Conservation (phyloP, 30 jellyfish, hydroid and myxozoan species). For the Pseudorhiza aurosa region DNA sequence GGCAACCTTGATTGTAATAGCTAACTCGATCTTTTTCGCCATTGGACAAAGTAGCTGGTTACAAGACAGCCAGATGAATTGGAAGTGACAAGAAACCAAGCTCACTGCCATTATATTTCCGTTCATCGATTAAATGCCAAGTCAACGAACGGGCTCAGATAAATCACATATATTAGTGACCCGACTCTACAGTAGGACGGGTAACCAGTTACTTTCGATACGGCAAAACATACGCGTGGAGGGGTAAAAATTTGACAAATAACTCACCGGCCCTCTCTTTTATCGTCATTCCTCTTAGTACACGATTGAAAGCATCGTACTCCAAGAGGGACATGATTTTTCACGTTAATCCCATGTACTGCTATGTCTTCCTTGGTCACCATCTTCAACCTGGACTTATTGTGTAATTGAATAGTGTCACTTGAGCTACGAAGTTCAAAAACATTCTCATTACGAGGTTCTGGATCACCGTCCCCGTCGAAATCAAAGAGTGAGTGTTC, state of each 20-base stretch:
- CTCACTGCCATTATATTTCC: no score
- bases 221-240: not conserved
- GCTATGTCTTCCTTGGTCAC: constrained; percentile 23
- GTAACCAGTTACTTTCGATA: not conserved
- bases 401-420: not conserved
- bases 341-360: constrained; percentile 1
- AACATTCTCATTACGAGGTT: not conserved
- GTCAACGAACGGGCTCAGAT: not conserved
- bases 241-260: not conserved
- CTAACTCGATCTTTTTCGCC: no score
- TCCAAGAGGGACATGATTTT: constrained; percentile 57
- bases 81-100: no score
- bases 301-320: constrained; percentile 31
- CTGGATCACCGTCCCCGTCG: no score
- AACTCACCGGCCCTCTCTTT: constrained; percentile 53
- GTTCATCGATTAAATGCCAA: no score
- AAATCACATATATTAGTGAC: not conserved
- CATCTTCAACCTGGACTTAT: not conserved
- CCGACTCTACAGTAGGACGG: not conserved
- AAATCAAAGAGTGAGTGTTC: no score
- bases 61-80: no score
- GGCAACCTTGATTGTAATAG: no score
- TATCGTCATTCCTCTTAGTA: not conserved
- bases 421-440: not conserved
- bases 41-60: no score